Percentiles rank a stretch among this genome's conserved stretches.
These are phyloP conservation scores for Taurulus bubalis DNA, from an alignment of 2,113 vertebrate genomes.

Conservation along the genomic window DNA sequence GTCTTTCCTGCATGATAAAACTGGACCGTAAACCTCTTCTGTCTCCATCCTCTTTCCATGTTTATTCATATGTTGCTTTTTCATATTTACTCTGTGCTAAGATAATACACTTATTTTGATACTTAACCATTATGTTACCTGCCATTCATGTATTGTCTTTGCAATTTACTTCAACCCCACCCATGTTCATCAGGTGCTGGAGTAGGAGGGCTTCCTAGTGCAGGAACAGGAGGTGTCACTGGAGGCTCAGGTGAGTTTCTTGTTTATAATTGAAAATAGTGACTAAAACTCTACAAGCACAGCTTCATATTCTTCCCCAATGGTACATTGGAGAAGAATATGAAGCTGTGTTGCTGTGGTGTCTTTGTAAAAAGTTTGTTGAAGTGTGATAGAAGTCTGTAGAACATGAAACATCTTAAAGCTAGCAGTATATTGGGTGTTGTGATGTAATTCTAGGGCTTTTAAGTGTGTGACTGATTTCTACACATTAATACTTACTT, in stretches of 20 bases:
- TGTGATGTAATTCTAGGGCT: not conserved
- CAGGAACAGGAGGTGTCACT: slow-evolving; percentile 50
- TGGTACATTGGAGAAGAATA: no score
- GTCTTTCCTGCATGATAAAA: not conserved
- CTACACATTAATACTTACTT: slow-evolving; percentile 1
- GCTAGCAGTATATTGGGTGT: not conserved
- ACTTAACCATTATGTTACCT: not conserved
- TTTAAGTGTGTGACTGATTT: slow-evolving; percentile 5
- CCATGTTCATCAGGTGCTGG: slow-evolving; percentile 47
- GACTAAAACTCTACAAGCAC: not conserved
- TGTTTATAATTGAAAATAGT: not conserved
- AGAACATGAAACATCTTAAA: not conserved
- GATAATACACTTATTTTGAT: not conserved
- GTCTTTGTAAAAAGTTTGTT: not conserved
- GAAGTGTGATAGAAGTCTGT: not conserved
- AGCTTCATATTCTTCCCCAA: not conserved
- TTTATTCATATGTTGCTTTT: not conserved
- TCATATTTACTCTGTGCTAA: not conserved
- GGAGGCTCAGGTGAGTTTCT: slow-evolving; percentile 57
- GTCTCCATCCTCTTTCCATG: not conserved
- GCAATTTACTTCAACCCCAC: not conserved
- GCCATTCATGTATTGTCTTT: not conserved
- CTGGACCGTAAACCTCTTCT: not conserved
- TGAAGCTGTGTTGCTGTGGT: not conserved
- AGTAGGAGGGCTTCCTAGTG: slow-evolving; percentile 38